Percentiles rank a stretch among this genome's conserved stretches.
Conservation (phyloP, 2,888 invertebrate species). For the Erebia ligea region DNA sequence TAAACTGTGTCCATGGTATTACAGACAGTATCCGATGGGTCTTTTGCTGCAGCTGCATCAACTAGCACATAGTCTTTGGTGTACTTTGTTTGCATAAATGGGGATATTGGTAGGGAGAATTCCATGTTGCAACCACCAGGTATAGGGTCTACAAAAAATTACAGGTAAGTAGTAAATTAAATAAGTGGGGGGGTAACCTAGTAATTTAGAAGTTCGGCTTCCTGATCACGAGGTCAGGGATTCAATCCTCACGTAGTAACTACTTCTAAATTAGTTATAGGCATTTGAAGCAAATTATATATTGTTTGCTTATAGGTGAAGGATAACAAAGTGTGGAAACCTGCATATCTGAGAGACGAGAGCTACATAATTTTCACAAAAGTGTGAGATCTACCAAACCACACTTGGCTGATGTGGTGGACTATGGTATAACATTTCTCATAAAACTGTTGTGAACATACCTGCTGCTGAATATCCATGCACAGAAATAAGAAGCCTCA, state of each 20-base stretch:
- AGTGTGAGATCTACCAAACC: background rate
- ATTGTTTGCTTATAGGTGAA: too few relatives aligned
- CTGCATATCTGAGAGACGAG: too few relatives aligned
- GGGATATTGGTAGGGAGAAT: constrained; percentile 83
- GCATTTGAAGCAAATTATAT: too few relatives aligned
- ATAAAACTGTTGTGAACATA: constrained; percentile 50
- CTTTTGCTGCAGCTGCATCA: constrained; percentile 79
- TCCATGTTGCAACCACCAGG: constrained; percentile 92
- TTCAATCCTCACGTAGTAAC: too few relatives aligned
- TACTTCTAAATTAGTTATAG: too few relatives aligned
- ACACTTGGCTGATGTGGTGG: background rate
- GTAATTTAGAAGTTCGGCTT: too few relatives aligned
- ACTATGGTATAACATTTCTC: background rate
- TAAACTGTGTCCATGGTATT: constrained; percentile 44
- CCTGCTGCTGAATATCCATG: constrained; percentile 78
- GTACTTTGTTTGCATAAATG: constrained; percentile 79
- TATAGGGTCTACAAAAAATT: constrained; percentile 84
- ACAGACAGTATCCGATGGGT: constrained; percentile 56
- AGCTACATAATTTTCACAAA: too few relatives aligned
- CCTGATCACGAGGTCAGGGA: too few relatives aligned
- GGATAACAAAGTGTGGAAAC: too few relatives aligned
- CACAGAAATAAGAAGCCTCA: constrained; percentile 75
- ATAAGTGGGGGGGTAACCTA: too few relatives aligned
- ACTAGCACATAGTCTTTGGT: constrained; percentile 72
- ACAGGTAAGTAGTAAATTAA: constrained; percentile 2